phyloP scores from a whole-genome alignment of 2,888 invertebrate genomes.

The Phyllotreta cruciferae region DNA sequence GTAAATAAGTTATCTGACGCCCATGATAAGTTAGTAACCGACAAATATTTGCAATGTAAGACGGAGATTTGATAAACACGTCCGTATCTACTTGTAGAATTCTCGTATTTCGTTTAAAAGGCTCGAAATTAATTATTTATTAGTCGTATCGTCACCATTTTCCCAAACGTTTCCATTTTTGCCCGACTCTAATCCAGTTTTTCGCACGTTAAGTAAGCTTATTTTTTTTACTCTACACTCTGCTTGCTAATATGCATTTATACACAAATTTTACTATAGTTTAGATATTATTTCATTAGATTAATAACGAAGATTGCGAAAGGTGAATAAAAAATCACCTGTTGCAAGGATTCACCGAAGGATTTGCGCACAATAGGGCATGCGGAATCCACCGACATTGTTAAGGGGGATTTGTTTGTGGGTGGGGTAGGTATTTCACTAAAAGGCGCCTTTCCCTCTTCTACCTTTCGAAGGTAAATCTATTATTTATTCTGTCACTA shows the following conservation, averaged over 20 bases:
- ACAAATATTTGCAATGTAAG: conserved; percentile 43
- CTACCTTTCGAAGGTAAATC: conserved; percentile 26
- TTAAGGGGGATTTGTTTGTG: conserved; percentile 25
- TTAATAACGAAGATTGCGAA: too few relatives aligned
- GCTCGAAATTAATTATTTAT: conserved; percentile 23
- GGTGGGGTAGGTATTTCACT: conserved; percentile 33
- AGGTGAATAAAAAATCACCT: conserved; percentile 20
- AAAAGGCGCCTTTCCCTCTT: conserved; percentile 28
- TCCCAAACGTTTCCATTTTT: conserved; percentile 29
- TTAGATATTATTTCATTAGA: too few relatives aligned
- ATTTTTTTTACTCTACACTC: too few relatives aligned
- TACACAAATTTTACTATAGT: too few relatives aligned
- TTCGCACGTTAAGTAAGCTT: too few relatives aligned
- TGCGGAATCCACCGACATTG: conserved; percentile 20
- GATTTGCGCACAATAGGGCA: conserved; percentile 17
- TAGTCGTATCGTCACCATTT: conserved; percentile 34
- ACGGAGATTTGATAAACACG: conserved; percentile 40
- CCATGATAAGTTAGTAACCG: conserved; percentile 36
- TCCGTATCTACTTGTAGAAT: conserved; percentile 21
- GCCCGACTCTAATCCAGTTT: neutral
- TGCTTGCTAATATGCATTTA: too few relatives aligned
- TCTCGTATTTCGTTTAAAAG: conserved; percentile 42
- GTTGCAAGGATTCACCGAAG: conserved; percentile 4
- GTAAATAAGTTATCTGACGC: conserved; percentile 36
- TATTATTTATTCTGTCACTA: conserved; percentile 36